These are phyloP conservation scores for Drosophila equinoxialis DNA, from an alignment of 1,140 invertebrate genomes.

Conservation along the genomic window DNA sequence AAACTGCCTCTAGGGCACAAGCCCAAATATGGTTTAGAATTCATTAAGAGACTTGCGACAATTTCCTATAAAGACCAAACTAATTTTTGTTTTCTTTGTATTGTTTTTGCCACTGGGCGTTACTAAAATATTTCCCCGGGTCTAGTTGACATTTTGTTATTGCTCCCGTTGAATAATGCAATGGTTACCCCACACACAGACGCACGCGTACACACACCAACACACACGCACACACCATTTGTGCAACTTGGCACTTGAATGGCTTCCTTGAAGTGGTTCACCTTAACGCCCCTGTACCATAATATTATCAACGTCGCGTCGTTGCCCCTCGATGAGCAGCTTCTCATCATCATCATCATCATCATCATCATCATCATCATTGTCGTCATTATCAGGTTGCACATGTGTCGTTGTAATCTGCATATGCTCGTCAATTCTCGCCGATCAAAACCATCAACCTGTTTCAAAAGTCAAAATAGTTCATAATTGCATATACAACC, in stretches of 20 bases:
- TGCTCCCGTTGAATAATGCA: slow-evolving; percentile 12
- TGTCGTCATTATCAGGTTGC: neutral
- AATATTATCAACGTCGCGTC: neutral
- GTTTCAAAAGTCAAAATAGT: slow-evolving; percentile 68
- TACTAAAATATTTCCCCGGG: slow-evolving; percentile 29
- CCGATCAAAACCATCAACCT: slow-evolving; percentile 28
- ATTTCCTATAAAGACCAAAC: slow-evolving; percentile 43
- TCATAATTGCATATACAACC: slow-evolving; percentile 62
- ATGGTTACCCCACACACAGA: slow-evolving; percentile 18
- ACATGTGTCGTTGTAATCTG: slow-evolving; percentile 33
- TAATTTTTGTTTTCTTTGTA: neutral
- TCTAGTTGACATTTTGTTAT: slow-evolving; percentile 35
- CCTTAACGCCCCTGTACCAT: slow-evolving; percentile 17
- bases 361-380: neutral
- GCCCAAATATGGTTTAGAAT: slow-evolving; percentile 50
- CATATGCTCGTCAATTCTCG: slow-evolving; percentile 48
- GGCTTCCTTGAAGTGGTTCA: slow-evolving; percentile 30
- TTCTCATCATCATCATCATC: neutral
- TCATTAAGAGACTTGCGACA: slow-evolving; percentile 50
- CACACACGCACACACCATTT: neutral
- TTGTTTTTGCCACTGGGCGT: slow-evolving; percentile 55
- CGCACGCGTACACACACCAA: too few relatives aligned
- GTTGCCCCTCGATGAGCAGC: neutral
- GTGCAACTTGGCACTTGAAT: slow-evolving; percentile 7
- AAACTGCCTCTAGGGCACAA: slow-evolving; percentile 32